Evolutionary conservation across 2,888 invertebrate genomes (phyloP), one percentile per base, ranked within the genome.

Genomic region (Drosophila heteroneura): DNA sequence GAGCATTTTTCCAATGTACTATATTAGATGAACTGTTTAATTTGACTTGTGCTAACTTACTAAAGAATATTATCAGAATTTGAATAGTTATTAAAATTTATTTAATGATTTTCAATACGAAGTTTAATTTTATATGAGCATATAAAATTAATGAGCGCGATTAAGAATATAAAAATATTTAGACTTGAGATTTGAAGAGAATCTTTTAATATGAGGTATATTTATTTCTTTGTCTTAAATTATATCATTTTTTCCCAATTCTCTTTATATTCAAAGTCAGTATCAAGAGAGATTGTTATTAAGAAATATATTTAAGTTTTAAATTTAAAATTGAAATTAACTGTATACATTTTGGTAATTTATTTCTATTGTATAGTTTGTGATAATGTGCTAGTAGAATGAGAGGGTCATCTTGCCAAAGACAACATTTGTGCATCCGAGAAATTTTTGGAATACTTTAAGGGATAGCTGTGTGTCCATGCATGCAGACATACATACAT

Each of bases 371-470:
- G 26, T 5, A 47, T 47, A 22, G 16, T 47, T 47, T 47, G 22
- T 4, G 22, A 22, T 22, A 47, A 22, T 47, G 47, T 47, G 4
- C 22, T 7, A 6, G 64, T 41, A 16, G n/a, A 37, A 16, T 62
- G 32, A 37, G 63, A 62, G 51, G 35, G 30, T 47, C 47, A 26
- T 16, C 22, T 47, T 22, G 69, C 58, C 51, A 26, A 33, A 26
- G 35, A 69, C 51, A 69, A 59, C 69, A 51, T 69, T 69, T 69
- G 69, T 51, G 58, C 70, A 70, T 32, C 35, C n/a, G 51, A 44
- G 52, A 53, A 53, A 62, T 73, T 41, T 35, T 54, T 62, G 47
- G 6, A 63, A 74, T 71, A 63, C 63, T 74, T 71, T 57, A 59
- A 59, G 30, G 69, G 49, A 61, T 59, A 56, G 39, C 41, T 57